phyloP scores from a whole-genome alignment of 2,888 invertebrate genomes.

The Caenorhabditis becei region DNA sequence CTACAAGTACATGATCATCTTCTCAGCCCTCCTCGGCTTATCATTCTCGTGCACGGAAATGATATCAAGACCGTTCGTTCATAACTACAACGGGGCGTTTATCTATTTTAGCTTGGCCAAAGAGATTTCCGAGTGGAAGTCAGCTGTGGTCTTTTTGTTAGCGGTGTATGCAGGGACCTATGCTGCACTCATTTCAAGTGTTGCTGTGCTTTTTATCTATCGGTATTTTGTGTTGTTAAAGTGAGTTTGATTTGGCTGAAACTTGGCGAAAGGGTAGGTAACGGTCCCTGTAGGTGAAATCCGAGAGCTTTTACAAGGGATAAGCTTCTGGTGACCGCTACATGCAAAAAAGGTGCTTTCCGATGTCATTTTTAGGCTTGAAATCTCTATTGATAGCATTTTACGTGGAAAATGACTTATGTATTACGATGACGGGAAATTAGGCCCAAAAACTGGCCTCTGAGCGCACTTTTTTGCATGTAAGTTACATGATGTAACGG shows the following conservation, averaged over 20 bases:
- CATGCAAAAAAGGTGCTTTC: too few species aligned
- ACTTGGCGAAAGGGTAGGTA: too few species aligned
- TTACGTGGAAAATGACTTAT: too few species aligned
- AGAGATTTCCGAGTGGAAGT: not conserved
- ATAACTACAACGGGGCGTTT: constrained; percentile 11
- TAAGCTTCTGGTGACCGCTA: too few species aligned
- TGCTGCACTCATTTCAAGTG: constrained; percentile 28
- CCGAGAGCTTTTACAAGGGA: too few species aligned
- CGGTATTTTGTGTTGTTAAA: constrained; percentile 28
- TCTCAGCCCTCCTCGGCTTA: not conserved
- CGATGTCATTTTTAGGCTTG: too few species aligned
- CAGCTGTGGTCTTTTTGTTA: not conserved
- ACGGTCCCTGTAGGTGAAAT: too few species aligned
- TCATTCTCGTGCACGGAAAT: constrained; percentile 6
- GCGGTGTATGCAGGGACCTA: not conserved
- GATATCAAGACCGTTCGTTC: constrained; percentile 5
- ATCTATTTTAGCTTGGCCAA: constrained; percentile 14
- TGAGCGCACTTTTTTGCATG: too few species aligned
- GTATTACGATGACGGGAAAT: too few species aligned
- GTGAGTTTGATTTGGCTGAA: not conserved
- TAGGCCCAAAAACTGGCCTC: too few species aligned
- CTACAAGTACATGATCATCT: constrained; percentile 31
- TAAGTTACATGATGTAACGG: too few species aligned
- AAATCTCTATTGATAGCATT: too few species aligned
- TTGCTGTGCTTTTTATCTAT: constrained; percentile 43